Evolutionary conservation across 2,113 vertebrate genomes (phyloP).

Genomic region (Brachyhypopomus gauderio): DNA sequence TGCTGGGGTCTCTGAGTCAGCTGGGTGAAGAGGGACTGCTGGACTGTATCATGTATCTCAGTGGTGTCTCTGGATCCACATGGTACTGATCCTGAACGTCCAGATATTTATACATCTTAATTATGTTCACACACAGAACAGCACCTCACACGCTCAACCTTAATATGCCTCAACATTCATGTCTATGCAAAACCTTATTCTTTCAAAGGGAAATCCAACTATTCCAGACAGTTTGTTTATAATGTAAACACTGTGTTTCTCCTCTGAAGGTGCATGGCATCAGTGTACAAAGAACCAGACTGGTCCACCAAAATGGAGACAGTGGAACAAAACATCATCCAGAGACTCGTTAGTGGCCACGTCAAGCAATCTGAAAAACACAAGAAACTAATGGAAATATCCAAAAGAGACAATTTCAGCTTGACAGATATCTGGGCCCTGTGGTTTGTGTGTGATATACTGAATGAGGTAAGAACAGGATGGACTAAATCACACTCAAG

Average conservation of each 20-base stretch:
- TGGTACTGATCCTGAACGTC: too few relatives aligned
- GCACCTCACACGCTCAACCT: too few relatives aligned
- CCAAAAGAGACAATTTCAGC: not conserved
- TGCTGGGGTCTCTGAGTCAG: constrained; percentile 65
- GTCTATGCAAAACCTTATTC: too few relatives aligned
- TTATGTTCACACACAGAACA: too few relatives aligned
- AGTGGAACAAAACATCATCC: not conserved
- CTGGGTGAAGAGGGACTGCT: constrained; percentile 28
- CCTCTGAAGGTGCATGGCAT: not conserved
- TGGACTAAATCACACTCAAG: too few relatives aligned
- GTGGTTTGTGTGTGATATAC: not conserved
- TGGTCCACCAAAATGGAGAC: not conserved
- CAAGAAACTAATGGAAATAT: not conserved
- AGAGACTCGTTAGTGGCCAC: not conserved
- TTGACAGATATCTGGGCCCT: not conserved
- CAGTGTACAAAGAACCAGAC: not conserved
- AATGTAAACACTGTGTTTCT: not conserved
- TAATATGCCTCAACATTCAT: too few relatives aligned
- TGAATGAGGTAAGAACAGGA: not conserved
- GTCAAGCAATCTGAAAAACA: not conserved
- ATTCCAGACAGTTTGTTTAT: too few relatives aligned
- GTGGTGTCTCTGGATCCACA: too few relatives aligned
- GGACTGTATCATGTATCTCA: too few relatives aligned
- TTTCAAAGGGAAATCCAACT: too few relatives aligned
- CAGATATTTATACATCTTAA: too few relatives aligned